Percentiles rank a stretch among this genome's conserved stretches.
Conservation (phyloP, 2,888 invertebrate species). For the Leistus spinibarbis region DNA sequence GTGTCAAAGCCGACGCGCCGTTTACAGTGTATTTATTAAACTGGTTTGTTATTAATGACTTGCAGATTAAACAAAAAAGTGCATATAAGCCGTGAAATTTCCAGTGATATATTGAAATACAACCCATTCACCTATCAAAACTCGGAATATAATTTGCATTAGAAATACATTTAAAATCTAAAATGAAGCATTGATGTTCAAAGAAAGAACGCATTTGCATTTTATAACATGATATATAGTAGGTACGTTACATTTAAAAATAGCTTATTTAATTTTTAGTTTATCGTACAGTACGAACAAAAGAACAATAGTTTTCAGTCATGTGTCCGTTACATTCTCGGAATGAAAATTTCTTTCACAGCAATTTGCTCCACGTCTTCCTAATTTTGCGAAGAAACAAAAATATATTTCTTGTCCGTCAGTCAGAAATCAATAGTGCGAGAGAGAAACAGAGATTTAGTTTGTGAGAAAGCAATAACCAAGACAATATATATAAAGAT, state of each 20-base stretch:
- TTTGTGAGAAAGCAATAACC: no score
- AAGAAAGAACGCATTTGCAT: background rate
- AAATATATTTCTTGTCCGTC: no score
- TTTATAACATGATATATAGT: background rate
- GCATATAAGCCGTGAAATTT: background rate
- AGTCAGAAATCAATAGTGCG: no score
- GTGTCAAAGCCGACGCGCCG: background rate
- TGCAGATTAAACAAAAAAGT: conserved; percentile 10
- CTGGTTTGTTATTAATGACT: conserved; percentile 20
- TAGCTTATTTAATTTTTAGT: background rate
- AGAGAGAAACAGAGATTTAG: no score
- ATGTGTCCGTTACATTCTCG: no score
- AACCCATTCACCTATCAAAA: background rate
- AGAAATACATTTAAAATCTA: background rate
- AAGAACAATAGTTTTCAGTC: no score
- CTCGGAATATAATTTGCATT: background rate
- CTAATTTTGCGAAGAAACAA: no score
- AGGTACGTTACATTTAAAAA: background rate
- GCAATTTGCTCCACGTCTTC: no score
- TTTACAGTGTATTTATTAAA: conserved; percentile 18
- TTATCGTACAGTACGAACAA: no score
- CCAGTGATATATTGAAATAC: background rate
- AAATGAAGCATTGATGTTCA: background rate
- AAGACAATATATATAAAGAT: no score
- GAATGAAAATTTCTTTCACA: no score